Conservation (phyloP, 2,797 vertebrate species). For the Pterois miles region DNA sequence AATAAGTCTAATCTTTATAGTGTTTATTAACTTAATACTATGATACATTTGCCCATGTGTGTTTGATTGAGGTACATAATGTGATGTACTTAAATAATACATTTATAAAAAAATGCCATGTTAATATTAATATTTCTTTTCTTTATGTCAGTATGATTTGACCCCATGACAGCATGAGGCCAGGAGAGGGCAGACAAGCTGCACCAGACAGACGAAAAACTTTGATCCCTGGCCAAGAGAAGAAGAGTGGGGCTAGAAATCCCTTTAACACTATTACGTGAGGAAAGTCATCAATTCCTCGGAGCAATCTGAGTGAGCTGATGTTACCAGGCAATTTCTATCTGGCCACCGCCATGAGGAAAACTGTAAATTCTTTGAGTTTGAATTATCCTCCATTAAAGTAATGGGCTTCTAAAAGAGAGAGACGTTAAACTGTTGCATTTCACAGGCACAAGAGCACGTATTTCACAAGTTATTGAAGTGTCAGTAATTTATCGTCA, state of each 20-base stretch:
- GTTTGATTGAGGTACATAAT: background rate
- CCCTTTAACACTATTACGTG: constrained; percentile 74
- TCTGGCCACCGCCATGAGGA: constrained; percentile 53
- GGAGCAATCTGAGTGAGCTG: constrained; percentile 63
- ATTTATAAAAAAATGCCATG: background rate
- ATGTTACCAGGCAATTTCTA: constrained; percentile 66
- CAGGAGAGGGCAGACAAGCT: constrained; percentile 81
- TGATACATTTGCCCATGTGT: background rate
- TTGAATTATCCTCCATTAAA: constrained; percentile 79
- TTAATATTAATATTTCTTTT: background rate
- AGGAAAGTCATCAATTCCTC: constrained; percentile 73
- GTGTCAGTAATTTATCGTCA: constrained; percentile 75
- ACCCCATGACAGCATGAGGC: constrained; percentile 51
- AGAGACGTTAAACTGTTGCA: constrained; percentile 73
- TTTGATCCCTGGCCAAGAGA: constrained; percentile 58
- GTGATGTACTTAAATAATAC: background rate
- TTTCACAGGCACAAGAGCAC: constrained; percentile 65
- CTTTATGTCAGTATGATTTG: constrained; percentile 1
- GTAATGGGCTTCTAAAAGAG: constrained; percentile 75
- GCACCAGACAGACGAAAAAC: constrained; percentile 48
- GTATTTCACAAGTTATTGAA: constrained; percentile 74
- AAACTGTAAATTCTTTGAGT: constrained; percentile 72
- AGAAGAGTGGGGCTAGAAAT: constrained; percentile 42
- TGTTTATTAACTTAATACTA: background rate
- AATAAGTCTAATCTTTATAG: background rate